A percentile compares a stretch with the other conserved stretches of the same genome.
phyloP scores from a whole-genome alignment of 2,888 invertebrate genomes.

The Dasysyrphus albostriatus region DNA sequence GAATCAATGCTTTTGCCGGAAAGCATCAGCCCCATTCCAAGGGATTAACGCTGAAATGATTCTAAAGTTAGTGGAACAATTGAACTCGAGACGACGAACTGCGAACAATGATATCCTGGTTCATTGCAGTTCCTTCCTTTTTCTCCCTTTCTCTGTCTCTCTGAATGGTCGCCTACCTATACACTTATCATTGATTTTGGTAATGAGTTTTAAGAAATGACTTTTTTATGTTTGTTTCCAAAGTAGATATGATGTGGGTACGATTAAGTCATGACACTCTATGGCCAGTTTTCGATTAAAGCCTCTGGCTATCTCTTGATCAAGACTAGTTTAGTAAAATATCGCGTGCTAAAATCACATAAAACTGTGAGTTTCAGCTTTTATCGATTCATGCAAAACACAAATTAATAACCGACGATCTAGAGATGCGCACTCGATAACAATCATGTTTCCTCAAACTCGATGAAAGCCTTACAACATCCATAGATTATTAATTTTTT shows the following conservation, averaged over 20 bases:
- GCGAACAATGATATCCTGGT: slow-evolving; percentile 43
- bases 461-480: slow-evolving; percentile 64
- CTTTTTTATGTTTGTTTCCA: not conserved
- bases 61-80: slow-evolving; percentile 51
- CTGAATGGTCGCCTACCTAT: not conserved
- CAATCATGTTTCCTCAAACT: slow-evolving; percentile 62
- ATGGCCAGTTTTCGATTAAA: slow-evolving; percentile 11
- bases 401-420: slow-evolving; percentile 70
- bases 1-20: slow-evolving; percentile 34
- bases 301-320: slow-evolving; percentile 7
- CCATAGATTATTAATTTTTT: slow-evolving; percentile 5
- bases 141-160: not conserved
- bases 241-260: not conserved
- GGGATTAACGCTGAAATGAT: slow-evolving; percentile 69
- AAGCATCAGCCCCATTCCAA: slow-evolving; percentile 33
- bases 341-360: slow-evolving; percentile 66
- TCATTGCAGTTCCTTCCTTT: slow-evolving; percentile 14
- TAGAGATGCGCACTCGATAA: slow-evolving; percentile 58
- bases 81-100: slow-evolving; percentile 48
- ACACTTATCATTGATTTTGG: slow-evolving; percentile 4
- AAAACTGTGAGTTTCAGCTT: slow-evolving; percentile 61
- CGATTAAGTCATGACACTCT: slow-evolving; percentile 57
- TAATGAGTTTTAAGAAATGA: slow-evolving; percentile 28
- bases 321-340: slow-evolving; percentile 10
- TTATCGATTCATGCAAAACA: slow-evolving; percentile 71